Evolutionary conservation across 2,797 vertebrate species (phyloP), one percentile per base, ranked within the genome.

Genomic region (Syngnathus rostellatus): DNA sequence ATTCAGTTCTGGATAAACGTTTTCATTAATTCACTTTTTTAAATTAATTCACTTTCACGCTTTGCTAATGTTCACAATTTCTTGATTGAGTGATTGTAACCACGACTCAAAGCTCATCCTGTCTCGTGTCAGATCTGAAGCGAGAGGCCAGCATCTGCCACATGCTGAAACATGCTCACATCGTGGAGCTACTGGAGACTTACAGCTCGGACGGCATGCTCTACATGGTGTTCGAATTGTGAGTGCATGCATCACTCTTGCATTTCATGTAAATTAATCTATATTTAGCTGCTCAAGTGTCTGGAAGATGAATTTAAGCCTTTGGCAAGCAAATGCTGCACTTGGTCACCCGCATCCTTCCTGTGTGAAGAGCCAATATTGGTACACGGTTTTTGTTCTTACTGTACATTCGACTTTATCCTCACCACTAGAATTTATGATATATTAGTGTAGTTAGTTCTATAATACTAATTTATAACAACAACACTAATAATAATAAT

Each of bases 151-250:
- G 97, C 83, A 99, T 99, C 85, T 99, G 97, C 90, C 97, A 99
- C 89, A 99, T 99, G 97, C 93, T 99, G 85, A 99, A 99, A 80
- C 97, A 99, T 87, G 95, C 97, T 65, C 97, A 99, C 88, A 99
- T 99, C 76, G 97, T 99, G 78, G 97, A 99, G 82, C 90, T 99
- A 63, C 86, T 99, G 88, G 97, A 99, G 87, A 99, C 97, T 17
- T 99, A 99, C 90, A 99, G 97, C 89, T 99, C 97, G 5, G 97
- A 99, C 87, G 97, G 97, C 85, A 99, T 99, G 97, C 96, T 99
- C 85, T 99, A 99, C 89, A 99, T 99, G 97, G 97, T 99, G 77
- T 99, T 99, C 77, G 97, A 99, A 91, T 99, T 95, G 97, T 99
- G 91, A 95, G 97, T 94, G 48, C 57, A 1, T 19, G 21, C 23